phyloP scores from a whole-genome alignment of 2,113 vertebrate genomes.

The Oxyruncus cristatus region DNA sequence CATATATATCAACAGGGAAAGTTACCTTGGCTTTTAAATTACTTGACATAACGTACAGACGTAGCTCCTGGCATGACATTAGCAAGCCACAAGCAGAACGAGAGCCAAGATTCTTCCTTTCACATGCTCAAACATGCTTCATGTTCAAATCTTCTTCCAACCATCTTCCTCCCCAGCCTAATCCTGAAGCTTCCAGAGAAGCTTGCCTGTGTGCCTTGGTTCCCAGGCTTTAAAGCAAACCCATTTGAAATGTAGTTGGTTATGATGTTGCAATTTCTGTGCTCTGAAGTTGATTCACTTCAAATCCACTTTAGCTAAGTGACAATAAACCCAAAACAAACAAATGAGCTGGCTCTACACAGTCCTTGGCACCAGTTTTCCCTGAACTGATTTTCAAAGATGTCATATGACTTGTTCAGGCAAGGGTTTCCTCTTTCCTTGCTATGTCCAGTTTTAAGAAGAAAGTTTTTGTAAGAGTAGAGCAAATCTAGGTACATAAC shows the following conservation, averaged over 20 bases:
- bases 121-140: accelerated
- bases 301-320: not conserved
- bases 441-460: not conserved
- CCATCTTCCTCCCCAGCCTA: not conserved
- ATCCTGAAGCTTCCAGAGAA: not conserved
- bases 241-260: not conserved
- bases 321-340: not conserved
- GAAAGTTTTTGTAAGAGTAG: not conserved
- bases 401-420: not conserved
- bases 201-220: not conserved
- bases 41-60: not conserved
- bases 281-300: not conserved
- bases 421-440: not conserved
- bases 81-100: not conserved
- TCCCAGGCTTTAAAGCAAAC: not conserved
- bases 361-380: not conserved
- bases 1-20: not conserved
- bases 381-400: not conserved
- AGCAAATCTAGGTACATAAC: not conserved
- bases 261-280: not conserved
- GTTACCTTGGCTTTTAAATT: not conserved
- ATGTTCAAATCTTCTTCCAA: not conserved
- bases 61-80: not conserved
- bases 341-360: not conserved
- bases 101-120: not conserved